Evolutionary conservation across 2,797 vertebrate genomes (phyloP).

Genomic region (Erpetoichthys calabaricus): DNA sequence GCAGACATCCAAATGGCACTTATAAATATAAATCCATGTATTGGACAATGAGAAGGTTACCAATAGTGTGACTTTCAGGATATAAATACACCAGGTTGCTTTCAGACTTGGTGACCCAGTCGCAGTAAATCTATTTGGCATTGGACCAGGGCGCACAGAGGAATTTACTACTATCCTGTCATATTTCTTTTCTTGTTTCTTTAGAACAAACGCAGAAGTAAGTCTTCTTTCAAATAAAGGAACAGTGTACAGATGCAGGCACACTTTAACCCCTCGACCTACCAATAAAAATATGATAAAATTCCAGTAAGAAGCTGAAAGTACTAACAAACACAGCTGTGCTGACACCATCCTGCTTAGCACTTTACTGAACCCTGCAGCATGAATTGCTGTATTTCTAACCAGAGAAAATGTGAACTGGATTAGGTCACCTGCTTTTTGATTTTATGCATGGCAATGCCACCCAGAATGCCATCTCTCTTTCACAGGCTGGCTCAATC

Average conservation of each 20-base stretch:
- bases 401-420: neutral
- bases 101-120: slow-evolving; percentile 35
- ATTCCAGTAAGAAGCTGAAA: slow-evolving; percentile 2
- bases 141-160: slow-evolving; percentile 26
- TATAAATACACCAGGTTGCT: slow-evolving; percentile 24
- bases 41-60: slow-evolving; percentile 6
- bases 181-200: slow-evolving; percentile 35
- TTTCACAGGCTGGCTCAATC: too few species aligned
- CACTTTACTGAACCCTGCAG: neutral
- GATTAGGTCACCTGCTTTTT: too few species aligned
- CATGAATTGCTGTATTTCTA: neutral
- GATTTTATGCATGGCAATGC: too few species aligned
- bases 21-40: neutral
- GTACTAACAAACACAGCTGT: slow-evolving; percentile 5
- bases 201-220: slow-evolving; percentile 32
- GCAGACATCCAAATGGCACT: slow-evolving; percentile 6
- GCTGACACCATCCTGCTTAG: slow-evolving; percentile 1
- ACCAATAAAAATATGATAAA: slow-evolving; percentile 18
- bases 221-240: slow-evolving; percentile 38
- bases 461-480: too few species aligned
- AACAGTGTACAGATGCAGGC: slow-evolving; percentile 38
- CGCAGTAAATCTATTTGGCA: slow-evolving; percentile 35
- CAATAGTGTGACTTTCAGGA: neutral
- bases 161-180: slow-evolving; percentile 37
- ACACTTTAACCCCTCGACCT: slow-evolving; percentile 39